Percentiles rank a stretch among this genome's conserved stretches.
Conservation (phyloP, 2,888 invertebrate genomes). For the Tholera decimalis region DNA sequence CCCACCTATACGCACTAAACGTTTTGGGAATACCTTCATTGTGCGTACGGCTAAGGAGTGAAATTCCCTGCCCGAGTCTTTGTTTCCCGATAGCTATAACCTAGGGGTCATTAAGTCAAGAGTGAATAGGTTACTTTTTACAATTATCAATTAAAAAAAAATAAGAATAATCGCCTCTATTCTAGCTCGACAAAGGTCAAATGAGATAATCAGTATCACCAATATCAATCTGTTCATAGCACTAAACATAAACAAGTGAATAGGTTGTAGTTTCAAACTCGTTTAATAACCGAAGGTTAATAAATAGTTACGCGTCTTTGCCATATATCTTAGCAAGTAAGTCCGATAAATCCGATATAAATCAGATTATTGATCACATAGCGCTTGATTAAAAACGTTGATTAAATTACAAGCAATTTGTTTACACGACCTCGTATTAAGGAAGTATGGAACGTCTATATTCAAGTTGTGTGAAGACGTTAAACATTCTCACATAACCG, state of each 20-base stretch:
- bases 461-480: conserved; percentile 34
- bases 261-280: conserved; percentile 6
- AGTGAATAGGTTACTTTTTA: no score
- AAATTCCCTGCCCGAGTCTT: no score
- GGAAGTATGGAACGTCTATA: conserved; percentile 34
- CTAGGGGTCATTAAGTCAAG: no score
- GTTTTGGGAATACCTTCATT: no score
- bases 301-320: conserved; percentile 4
- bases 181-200: background rate
- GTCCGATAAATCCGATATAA: conserved; percentile 37
- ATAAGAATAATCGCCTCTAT: background rate
- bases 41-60: no score
- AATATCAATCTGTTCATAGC: background rate
- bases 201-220: conserved; percentile 1
- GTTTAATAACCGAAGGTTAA: conserved; percentile 26
- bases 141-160: no score
- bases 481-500: conserved; percentile 43
- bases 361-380: conserved; percentile 35
- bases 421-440: conserved; percentile 47
- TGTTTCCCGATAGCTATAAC: no score
- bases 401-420: conserved; percentile 41
- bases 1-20: no score
- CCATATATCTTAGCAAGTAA: conserved; percentile 15
- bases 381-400: conserved; percentile 20
- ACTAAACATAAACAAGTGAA: conserved; percentile 18